phyloP scores from a whole-genome alignment of 2,797 vertebrate genomes.

The Ibycter americanus region DNA sequence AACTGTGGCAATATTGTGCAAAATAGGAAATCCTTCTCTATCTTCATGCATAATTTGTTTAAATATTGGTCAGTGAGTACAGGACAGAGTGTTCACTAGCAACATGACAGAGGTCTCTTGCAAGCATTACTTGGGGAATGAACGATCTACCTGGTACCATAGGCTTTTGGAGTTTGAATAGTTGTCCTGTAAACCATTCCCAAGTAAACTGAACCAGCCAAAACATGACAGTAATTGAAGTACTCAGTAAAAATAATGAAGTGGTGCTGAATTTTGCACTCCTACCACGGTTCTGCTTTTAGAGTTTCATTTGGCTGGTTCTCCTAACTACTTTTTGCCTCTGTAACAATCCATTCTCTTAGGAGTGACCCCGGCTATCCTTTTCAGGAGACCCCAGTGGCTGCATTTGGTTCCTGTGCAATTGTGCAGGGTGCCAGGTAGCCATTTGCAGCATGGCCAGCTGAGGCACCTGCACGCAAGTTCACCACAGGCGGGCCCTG shows the following conservation, averaged over 20 bases:
- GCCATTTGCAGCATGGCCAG: rapidly evolving
- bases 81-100: background rate
- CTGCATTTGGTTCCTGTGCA: background rate
- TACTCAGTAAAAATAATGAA: background rate
- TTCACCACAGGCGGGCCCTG: rapidly evolving
- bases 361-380: background rate
- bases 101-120: background rate
- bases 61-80: background rate
- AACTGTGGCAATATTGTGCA: background rate
- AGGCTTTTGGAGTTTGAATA: background rate
- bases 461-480: background rate
- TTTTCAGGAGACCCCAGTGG: background rate
- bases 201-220: background rate
- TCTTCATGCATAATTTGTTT: background rate
- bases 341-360: background rate
- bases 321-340: background rate
- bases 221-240: background rate
- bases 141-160: background rate
- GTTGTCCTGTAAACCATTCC: background rate
- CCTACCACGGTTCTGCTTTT: background rate
- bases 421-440: background rate
- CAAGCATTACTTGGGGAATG: background rate
- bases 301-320: background rate
- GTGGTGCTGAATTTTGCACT: background rate
- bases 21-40: background rate